These are phyloP conservation scores for Kradibia gibbosae DNA, from an alignment of 1,140 invertebrate genomes.

Conservation along the genomic window DNA sequence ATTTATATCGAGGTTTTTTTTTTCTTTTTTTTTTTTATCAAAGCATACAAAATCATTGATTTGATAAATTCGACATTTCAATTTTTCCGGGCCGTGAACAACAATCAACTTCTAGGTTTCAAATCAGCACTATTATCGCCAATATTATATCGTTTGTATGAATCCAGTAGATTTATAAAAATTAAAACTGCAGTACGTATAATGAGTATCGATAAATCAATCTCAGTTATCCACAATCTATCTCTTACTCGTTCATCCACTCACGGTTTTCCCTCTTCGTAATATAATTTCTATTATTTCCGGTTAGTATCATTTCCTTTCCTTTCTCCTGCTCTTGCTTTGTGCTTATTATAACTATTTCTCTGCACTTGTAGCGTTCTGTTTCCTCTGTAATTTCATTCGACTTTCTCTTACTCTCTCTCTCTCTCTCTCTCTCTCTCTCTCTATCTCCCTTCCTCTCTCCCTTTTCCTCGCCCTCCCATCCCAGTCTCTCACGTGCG, in stretches of 20 bases:
- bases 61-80: too few species aligned
- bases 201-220: slow-evolving; percentile 21
- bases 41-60: too few species aligned
- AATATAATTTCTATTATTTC: slow-evolving; percentile 27
- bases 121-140: too few species aligned
- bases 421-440: neutral
- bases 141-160: neutral
- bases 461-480: neutral
- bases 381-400: slow-evolving; percentile 31
- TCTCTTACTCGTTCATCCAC: neutral
- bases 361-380: slow-evolving; percentile 12
- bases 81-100: too few species aligned
- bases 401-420: neutral
- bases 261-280: neutral
- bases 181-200: neutral
- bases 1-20: too few species aligned
- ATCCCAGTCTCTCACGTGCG: neutral
- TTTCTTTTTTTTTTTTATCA: too few species aligned
- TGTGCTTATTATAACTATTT: slow-evolving; percentile 14
- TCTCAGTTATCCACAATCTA: neutral
- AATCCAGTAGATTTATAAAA: neutral
- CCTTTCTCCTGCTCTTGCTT: slow-evolving; percentile 20
- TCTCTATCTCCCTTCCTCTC: neutral
- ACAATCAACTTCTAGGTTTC: too few species aligned
- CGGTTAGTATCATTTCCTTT: slow-evolving; percentile 25